Evolutionary conservation across 2,113 vertebrate genomes (phyloP).

Genomic region (Protomyctophum bolini): DNA sequence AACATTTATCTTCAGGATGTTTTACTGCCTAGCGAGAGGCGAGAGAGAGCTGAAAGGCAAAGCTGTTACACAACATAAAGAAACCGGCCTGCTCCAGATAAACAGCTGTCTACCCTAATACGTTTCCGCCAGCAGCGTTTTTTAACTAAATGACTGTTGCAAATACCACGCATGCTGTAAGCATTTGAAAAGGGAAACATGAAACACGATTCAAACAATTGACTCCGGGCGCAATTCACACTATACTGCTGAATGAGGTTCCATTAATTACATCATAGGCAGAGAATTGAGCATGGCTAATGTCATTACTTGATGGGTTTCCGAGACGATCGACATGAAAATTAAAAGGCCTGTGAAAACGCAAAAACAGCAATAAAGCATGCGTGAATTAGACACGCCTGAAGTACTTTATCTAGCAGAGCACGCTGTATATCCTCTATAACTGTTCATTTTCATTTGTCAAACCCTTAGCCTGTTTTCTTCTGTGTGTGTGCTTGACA

Average conservation of each 20-base stretch:
- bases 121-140: too few relatives aligned
- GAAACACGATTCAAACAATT: constrained; percentile 65
- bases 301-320: constrained; percentile 61
- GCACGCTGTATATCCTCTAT: background rate
- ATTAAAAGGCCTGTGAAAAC: constrained; percentile 61
- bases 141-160: too few relatives aligned
- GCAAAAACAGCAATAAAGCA: constrained; percentile 26
- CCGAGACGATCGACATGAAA: constrained; percentile 69
- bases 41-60: too few relatives aligned
- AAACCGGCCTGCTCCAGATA: too few relatives aligned
- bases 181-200: constrained; percentile 31
- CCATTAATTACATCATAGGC: constrained; percentile 72
- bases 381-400: background rate
- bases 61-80: too few relatives aligned
- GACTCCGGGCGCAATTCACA: constrained; percentile 58
- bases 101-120: too few relatives aligned
- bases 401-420: background rate
- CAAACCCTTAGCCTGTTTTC: too few relatives aligned
- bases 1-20: too few relatives aligned
- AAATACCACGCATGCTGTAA: background rate
- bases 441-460: too few relatives aligned
- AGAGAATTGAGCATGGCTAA: constrained; percentile 68
- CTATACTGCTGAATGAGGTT: constrained; percentile 64
- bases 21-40: too few relatives aligned
- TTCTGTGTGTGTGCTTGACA: too few relatives aligned